Base-by-base conservation (phyloP, 2,797 vertebrate species). In the Martes flavigula region DNA sequence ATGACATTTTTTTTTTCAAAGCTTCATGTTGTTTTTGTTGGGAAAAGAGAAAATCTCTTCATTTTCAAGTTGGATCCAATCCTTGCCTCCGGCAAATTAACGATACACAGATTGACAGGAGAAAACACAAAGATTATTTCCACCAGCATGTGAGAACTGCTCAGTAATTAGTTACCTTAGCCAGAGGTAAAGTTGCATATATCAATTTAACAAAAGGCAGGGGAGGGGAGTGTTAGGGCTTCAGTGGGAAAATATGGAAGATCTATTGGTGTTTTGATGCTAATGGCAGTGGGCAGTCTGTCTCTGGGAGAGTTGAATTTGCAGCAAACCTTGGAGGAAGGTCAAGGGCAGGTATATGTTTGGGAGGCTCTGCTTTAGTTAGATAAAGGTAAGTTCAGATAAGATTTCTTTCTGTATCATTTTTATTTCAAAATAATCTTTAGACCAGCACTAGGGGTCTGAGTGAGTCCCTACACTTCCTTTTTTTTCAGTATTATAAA, bases 371-470 rank as follows among this genome's bases (percentile, higher is more conserved):
- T 66, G 27, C 17, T 78, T 54, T 81, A 32, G 43, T 90, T 56
- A 7, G 20, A 87, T 92, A 88, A 93, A 23, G 20, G n/a, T 32
- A 78, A 91, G 21, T 83, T 96, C n/a, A 91, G 81, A 40, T 72
- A 81, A 68, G 38, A 82, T 91, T 91, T 86, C 83, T 58, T 82
- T 83, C 38, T 78, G 0, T 38, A 51, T 81, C 43, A 8, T 86
- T 96, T 96, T 86, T 25, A 73, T 40, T 90, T 96, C 23, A 66
- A 97, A 96, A 82, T 64, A 23, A 79, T 32, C 8, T 87, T 72
- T 84, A 54, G 66, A 32, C 46, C 48, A 81, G 70, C 72, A 60
- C 7, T 21, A 32, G 43, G 40, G 4, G 0, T 73, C 82, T 60
- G 14, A 66, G 27, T 94, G 46, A 13, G 23, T 83, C 10, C 11